Base-by-base conservation (phyloP, 1,140 invertebrate species). In the Berghia stephanieae region DNA sequence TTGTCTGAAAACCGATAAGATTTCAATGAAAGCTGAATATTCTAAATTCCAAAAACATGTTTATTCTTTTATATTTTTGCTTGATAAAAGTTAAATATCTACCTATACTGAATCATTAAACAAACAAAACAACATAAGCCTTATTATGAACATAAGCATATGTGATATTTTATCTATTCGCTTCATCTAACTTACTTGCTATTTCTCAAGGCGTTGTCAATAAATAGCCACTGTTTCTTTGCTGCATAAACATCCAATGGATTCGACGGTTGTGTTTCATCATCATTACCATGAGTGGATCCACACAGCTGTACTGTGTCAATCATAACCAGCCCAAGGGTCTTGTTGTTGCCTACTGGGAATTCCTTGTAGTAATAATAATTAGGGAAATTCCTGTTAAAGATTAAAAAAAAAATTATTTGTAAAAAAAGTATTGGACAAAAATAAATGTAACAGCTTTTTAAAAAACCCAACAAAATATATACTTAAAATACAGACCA, bases 251-350 rank as follows among this genome's bases (percentile, higher is more conserved):
- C 66, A 70, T 85, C 78, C 0, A 34, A 74, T 40, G 83, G 81
- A 73, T 85, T 80, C 46, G 71, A 8, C 42, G 82, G 83, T 66
- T 86, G 81, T 38, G 76, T 46, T 16, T 57, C 68, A 27, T 77
- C 55, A 31, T 78, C 68, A 69, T 85, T 81, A 66, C 83, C 79
- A n/a, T 81, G 81, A 6, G 88, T 89, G 67, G 88, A 88, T 6
- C 90, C 90, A 84, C 90, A 91, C 27, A 91, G 78, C 8, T 89
- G 79, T 3, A 91, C 79, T 1, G 90, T 91, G 78, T 91, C 90
- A 43, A 90, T 86, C 86, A 91, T 89, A 21, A 91, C 63, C 66
- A 91, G 79, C n/a, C 90, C 88, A 5, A 90, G 83, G 1, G 78
- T 78, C 5, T 44, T 2, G 24, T n/a, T 70, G 13, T n/a, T 67